Evolutionary conservation across 1,140 invertebrate species (phyloP), one percentile per base, ranked within the genome.

Genomic region (Polypedilum vanderplanki): DNA sequence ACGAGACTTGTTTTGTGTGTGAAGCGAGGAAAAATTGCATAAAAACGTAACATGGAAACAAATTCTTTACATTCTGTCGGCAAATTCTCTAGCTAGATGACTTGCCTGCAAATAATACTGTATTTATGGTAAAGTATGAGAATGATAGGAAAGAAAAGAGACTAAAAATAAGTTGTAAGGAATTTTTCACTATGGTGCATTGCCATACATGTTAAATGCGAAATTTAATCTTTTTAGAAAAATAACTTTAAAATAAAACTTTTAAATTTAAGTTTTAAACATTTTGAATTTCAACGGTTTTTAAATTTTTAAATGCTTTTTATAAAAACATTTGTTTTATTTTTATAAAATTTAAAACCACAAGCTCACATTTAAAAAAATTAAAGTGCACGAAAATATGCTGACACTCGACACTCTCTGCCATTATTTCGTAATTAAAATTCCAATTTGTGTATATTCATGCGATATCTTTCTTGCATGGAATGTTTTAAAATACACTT

Each of bases 351-450:
- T 33, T 33, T 33, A 33, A 33, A 33, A 33, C 24, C 24, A 33
- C 24, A 33, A 33, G 1, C n/a, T n/a, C n/a, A n/a, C n/a, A n/a
- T n/a, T n/a, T n/a, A n/a, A n/a, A n/a, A n/a, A n/a, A n/a, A n/a
- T n/a, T n/a, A n/a, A n/a, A n/a, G n/a, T n/a, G n/a, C n/a, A n/a
- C n/a, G n/a, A n/a, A n/a, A n/a, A n/a, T n/a, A n/a, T n/a, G n/a
- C n/a, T n/a, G n/a, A 33, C 5, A 33, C 24, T 33, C 24, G 24
- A n/a, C 12, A 57, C 46, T n/a, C 12, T 57, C 46, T n/a, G 46
- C 46, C 46, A 57, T 57, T 57, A 57, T 57, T 57, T 57, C 46
- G 46, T 57, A 57, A 57, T 57, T 57, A 57, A 57, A 57, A 57
- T 57, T 57, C 46, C 46, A 57, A 57, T 57, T 57, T 57, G 46